Conservation (phyloP, 2,113 vertebrate genomes). For the Zosterops japonicus region DNA sequence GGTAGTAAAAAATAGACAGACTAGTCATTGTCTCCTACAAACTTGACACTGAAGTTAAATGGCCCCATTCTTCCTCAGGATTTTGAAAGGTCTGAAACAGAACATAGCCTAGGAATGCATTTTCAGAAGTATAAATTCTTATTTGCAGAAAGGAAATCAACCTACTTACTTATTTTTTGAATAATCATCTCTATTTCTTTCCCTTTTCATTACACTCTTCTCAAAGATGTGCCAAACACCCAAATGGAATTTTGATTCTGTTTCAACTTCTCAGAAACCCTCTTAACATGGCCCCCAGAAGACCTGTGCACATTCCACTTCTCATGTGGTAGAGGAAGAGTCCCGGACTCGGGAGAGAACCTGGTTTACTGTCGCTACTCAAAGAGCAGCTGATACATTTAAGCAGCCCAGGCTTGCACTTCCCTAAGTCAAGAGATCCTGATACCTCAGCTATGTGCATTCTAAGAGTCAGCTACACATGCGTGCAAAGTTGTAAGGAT, state of each 20-base stretch:
- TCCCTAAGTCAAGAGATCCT: not conserved
- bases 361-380: not conserved
- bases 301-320: not conserved
- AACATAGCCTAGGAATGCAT: not conserved
- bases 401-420: not conserved
- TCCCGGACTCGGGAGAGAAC: not conserved
- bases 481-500: not conserved
- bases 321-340: not conserved
- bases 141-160: not conserved
- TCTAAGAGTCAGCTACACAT: not conserved
- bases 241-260: not conserved
- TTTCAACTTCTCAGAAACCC: not conserved
- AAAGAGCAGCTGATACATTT: not conserved
- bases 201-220: not conserved
- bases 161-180: not conserved
- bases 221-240: not conserved
- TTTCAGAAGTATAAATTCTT: not conserved
- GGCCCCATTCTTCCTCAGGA: not conserved
- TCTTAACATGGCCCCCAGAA: not conserved
- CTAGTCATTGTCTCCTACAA: not conserved
- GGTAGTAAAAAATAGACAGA: not conserved
- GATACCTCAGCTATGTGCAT: not conserved
- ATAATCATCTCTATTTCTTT: not conserved
- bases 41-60: not conserved
- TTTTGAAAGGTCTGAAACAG: not conserved